Conservation (phyloP, 2,797 vertebrate genomes). For the Ctenosaura bakeri region DNA sequence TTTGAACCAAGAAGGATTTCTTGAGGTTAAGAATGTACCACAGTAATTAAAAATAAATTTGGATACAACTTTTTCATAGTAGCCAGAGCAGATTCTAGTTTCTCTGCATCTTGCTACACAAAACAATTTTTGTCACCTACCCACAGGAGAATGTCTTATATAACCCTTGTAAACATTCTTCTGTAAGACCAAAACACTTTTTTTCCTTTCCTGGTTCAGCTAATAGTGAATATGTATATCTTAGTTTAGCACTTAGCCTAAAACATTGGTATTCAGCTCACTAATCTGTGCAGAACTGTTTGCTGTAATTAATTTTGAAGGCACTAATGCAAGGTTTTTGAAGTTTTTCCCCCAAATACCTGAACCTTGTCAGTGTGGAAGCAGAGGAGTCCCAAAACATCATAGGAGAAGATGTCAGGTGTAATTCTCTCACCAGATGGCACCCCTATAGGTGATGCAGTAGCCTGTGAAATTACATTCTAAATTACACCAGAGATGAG, state of each 20-base stretch:
- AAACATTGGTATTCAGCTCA: conserved; percentile 59
- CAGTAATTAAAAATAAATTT: not conserved
- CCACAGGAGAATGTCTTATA: not conserved
- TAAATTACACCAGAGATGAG: conserved; percentile 86
- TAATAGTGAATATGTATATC: not conserved
- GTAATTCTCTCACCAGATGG: conserved; percentile 84
- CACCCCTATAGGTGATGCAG: conserved; percentile 90
- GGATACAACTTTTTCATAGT: conserved; percentile 20
- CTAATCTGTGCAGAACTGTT: conserved; percentile 62
- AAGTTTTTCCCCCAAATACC: not conserved
- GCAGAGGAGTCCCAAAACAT: conserved; percentile 70
- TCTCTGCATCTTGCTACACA: not conserved
- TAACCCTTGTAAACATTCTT: not conserved
- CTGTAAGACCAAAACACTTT: rapidly evolving
- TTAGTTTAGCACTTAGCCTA: not conserved
- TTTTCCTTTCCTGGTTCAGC: not conserved
- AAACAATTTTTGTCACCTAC: not conserved
- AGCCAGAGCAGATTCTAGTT: not conserved
- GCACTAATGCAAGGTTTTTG: conserved; percentile 57
- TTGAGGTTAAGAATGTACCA: not conserved
- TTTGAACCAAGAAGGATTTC: not conserved
- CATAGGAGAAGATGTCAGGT: conserved; percentile 74
- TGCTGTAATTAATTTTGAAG: conserved; percentile 78
- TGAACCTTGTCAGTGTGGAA: conserved; percentile 48
- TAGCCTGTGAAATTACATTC: conserved; percentile 94